Percentiles rank a stretch among this genome's conserved stretches.
phyloP scores from a whole-genome alignment of 2,113 vertebrate species.

The Oryzias curvinotus region DNA sequence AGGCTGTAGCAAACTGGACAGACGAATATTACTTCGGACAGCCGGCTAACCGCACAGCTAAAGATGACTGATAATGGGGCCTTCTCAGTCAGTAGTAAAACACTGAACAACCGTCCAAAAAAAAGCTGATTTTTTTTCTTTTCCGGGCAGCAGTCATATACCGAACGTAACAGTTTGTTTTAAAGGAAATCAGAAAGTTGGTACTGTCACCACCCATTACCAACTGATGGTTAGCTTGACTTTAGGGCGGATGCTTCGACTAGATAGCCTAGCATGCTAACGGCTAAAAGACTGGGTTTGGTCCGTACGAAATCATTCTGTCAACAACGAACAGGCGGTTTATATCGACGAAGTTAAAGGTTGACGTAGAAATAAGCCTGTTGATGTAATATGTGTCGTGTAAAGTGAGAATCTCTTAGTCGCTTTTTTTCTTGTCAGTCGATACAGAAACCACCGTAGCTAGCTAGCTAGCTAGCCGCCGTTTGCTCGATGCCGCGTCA shows the following conservation, averaged over 20 bases:
- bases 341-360: rapidly evolving
- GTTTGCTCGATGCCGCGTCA: conserved; percentile 73
- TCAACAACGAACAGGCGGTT: not conserved
- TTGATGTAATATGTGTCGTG: not conserved
- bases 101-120: no score
- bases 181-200: no score
- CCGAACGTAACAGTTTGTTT: no score
- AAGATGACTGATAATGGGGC: no score
- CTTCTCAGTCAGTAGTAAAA: no score
- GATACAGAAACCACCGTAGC: conserved; percentile 11
- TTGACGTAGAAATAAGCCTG: rapidly evolving
- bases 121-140: no score
- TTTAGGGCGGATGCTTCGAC: conserved; percentile 68
- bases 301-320: not conserved
- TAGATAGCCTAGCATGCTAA: conserved; percentile 2
- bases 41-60: no score
- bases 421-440: not conserved
- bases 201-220: not conserved
- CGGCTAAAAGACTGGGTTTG: not conserved
- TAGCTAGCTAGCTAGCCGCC: not conserved
- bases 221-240: not conserved
- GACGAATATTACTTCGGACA: no score
- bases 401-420: not conserved
- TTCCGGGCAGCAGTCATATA: no score
- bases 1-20: no score